Conservation (phyloP, 2,113 vertebrate species). For the Telmatochromis brachygnathus region DNA sequence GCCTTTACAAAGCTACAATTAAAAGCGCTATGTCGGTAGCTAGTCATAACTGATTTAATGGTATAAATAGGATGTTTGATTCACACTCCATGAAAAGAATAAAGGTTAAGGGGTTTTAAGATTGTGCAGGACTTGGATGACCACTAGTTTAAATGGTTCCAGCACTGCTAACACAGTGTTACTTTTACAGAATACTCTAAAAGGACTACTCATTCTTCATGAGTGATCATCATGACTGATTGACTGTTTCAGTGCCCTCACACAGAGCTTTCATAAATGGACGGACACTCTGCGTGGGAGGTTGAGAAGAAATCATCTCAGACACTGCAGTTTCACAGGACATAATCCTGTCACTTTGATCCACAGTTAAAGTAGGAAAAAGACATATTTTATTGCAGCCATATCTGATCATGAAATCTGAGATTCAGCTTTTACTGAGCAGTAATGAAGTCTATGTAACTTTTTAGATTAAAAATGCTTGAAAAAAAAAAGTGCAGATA, state of each 20-base stretch:
- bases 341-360: background rate
- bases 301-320: background rate
- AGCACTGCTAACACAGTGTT: background rate
- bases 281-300: background rate
- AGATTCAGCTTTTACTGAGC: background rate
- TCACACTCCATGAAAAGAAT: background rate
- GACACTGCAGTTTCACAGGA: background rate
- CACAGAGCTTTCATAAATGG: background rate
- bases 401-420: background rate
- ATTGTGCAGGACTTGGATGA: background rate
- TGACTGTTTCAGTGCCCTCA: background rate
- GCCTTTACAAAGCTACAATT: slow-evolving; percentile 22
- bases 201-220: background rate
- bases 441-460: background rate
- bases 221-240: background rate
- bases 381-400: background rate
- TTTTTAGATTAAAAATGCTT: background rate
- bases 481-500: background rate
- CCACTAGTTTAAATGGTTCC: background rate
- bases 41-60: background rate
- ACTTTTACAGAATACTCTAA: background rate
- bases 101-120: background rate
- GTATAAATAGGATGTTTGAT: background rate
- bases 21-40: background rate
- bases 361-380: background rate